Conservation (phyloP, 2,797 vertebrate genomes). For the Melanotaenia pygmaea region DNA sequence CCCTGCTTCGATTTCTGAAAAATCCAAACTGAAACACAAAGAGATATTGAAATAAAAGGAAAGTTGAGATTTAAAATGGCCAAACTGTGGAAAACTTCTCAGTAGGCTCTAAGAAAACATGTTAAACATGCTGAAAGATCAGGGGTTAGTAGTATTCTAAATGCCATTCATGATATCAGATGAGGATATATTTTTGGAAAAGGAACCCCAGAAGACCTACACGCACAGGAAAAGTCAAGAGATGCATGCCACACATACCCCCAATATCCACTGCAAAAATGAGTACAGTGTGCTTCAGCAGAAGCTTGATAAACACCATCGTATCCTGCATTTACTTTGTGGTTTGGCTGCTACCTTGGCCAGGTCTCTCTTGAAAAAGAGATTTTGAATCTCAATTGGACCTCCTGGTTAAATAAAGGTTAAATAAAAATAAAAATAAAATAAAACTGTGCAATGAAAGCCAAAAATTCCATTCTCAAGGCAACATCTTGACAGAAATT, state of each 20-base stretch:
- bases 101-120: constrained; percentile 4
- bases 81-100: constrained; percentile 4
- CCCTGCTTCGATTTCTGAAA: background rate
- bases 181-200: constrained; percentile 50
- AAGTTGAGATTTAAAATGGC: background rate
- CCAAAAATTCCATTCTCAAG: background rate
- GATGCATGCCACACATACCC: background rate
- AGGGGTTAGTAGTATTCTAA: constrained; percentile 39
- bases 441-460: background rate
- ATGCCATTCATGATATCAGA: constrained; percentile 63
- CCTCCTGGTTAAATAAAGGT: too few species aligned
- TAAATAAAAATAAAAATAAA: too few species aligned
- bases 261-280: background rate
- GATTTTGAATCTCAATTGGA: too few species aligned
- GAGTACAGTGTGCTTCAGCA: background rate
- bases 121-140: constrained; percentile 19
- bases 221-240: background rate
- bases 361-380: too few species aligned
- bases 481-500: constrained; percentile 5
- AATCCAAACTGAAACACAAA: constrained; percentile 8
- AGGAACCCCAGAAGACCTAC: constrained; percentile 14
- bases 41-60: background rate
- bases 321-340: too few species aligned
- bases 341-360: too few species aligned
- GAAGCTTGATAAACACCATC: background rate